A percentile compares a stretch with the other conserved stretches of the same genome.
Evolutionary conservation across 2,888 invertebrate genomes (phyloP).

Genomic region (Drosophila bunnanda): DNA sequence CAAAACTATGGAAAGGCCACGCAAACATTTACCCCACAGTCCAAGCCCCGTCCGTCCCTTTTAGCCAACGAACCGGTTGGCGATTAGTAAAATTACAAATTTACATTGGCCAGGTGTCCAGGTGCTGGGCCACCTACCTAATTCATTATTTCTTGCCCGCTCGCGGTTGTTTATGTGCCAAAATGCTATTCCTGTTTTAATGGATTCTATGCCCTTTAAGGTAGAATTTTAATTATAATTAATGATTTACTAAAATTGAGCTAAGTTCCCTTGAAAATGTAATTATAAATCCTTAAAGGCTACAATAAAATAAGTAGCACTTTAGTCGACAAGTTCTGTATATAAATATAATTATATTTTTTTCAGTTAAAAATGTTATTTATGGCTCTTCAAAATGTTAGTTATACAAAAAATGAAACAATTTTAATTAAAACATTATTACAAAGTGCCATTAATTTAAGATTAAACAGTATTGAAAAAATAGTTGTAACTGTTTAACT

Average conservation of each 20-base stretch:
- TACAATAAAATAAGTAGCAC: background rate
- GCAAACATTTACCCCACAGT: constrained; percentile 26
- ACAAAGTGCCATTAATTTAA: background rate
- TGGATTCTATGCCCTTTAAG: background rate
- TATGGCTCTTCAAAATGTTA: background rate
- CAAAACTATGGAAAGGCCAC: constrained; percentile 3
- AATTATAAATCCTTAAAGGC: background rate
- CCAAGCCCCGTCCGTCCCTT: background rate
- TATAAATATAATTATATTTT: background rate
- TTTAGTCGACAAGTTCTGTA: background rate
- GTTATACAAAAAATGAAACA: background rate
- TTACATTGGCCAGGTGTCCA: constrained; percentile 38
- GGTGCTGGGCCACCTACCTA: constrained; percentile 11
- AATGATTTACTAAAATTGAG: background rate
- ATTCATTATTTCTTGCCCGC: constrained; percentile 18
- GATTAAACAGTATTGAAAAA: background rate
- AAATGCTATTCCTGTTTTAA: constrained; percentile 1
- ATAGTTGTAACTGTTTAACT: background rate
- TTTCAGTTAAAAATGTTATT: background rate
- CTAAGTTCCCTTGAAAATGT: background rate
- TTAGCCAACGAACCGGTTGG: constrained; percentile 14
- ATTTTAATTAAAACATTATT: background rate
- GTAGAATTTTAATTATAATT: constrained; percentile 12
- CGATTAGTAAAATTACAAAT: constrained; percentile 46
- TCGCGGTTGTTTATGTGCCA: constrained; percentile 12